Evolutionary conservation across 2,113 vertebrate species (phyloP).

Genomic region (Podocnemis expansa): DNA sequence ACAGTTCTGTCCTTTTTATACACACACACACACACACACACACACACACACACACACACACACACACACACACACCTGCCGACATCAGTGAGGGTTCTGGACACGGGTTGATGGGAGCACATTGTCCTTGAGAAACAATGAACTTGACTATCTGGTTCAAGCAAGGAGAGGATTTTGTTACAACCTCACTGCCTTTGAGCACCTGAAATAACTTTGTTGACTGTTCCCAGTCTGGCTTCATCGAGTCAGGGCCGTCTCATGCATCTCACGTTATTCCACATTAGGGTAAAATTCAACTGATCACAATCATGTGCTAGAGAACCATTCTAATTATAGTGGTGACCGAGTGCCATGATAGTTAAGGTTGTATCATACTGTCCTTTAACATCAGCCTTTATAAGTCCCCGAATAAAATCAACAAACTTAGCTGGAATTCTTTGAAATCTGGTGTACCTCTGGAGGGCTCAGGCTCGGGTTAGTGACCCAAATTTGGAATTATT

Average conservation of each 20-base stretch:
- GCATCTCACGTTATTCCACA: neutral
- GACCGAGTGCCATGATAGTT: neutral
- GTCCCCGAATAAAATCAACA: neutral
- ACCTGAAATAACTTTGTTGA: neutral
- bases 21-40: neutral
- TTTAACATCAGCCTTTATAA: neutral
- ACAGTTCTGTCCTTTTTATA: neutral
- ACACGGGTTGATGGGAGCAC: neutral
- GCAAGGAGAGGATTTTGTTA: neutral
- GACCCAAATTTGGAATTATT: neutral
- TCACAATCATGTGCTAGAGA: neutral
- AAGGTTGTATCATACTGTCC: neutral
- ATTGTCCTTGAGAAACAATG: neutral
- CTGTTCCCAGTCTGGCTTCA: neutral
- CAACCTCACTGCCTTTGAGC: neutral
- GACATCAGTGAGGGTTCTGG: neutral
- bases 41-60: no score
- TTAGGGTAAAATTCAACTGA: neutral
- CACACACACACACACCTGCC: neutral
- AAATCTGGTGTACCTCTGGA: neutral
- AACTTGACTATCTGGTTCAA: neutral
- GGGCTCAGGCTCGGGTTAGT: neutral
- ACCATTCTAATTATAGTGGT: neutral
- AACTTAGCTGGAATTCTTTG: neutral
- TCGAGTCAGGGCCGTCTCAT: neutral